Conservation (phyloP, 37 sponge, comb jelly and placozoan genomes). For the Ephydatia muelleri region DNA sequence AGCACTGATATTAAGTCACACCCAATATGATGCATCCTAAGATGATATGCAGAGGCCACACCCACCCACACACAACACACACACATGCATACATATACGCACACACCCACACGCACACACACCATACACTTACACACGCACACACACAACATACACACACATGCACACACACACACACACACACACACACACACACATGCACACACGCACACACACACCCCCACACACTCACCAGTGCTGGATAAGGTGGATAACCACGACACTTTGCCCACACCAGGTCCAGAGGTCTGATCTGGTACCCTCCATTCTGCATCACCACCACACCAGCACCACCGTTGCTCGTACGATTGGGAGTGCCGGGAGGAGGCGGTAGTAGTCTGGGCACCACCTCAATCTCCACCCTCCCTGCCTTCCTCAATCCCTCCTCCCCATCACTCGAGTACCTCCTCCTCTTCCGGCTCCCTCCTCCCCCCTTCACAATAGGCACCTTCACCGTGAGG, state of each 20-base stretch:
- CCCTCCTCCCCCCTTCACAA: not conserved
- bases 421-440: slow-evolving; percentile 20
- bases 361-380: not conserved
- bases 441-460: slow-evolving; percentile 15
- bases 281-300: slow-evolving; percentile 21
- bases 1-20: no score
- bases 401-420: not conserved
- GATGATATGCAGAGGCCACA: no score
- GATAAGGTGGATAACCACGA: slow-evolving; percentile 93
- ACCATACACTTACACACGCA: no score
- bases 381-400: not conserved
- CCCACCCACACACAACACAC: no score
- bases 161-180: not conserved
- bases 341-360: no score
- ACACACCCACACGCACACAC: no score
- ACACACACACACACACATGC: not conserved
- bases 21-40: no score
- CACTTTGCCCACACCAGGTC: slow-evolving; percentile 99
- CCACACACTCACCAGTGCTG: slow-evolving; percentile 92
- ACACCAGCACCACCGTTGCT: not conserved
- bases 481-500: slow-evolving; percentile 24
- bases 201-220: not conserved
- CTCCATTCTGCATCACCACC: slow-evolving; percentile 18
- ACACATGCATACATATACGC: no score
- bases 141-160: not conserved